phyloP scores from a whole-genome alignment of 2,113 vertebrate species.

The Turnix velox region DNA sequence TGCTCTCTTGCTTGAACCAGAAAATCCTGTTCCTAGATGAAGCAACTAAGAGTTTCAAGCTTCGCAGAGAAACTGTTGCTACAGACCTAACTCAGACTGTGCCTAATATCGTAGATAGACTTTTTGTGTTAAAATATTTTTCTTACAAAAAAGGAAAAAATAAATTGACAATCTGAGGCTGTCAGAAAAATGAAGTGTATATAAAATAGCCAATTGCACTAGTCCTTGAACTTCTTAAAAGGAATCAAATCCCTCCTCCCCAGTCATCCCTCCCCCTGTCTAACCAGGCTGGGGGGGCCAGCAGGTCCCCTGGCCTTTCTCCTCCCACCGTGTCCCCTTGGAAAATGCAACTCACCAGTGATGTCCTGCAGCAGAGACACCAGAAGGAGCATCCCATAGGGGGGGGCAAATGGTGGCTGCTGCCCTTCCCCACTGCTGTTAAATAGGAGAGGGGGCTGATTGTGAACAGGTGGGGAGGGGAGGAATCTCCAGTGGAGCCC shows the following conservation, averaged over 20 bases:
- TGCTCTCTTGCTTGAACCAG: background rate
- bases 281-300: too few species aligned
- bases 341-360: too few species aligned
- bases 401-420: too few species aligned
- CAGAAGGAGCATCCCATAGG: too few species aligned
- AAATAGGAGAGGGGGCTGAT: too few species aligned
- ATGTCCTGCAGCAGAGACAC: too few species aligned
- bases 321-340: too few species aligned
- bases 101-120: background rate
- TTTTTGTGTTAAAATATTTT: background rate
- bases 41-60: background rate
- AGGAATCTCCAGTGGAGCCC: too few species aligned
- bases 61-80: background rate
- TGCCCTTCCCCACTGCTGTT: too few species aligned
- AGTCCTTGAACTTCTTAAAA: background rate
- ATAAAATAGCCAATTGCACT: background rate
- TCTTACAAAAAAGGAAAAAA: background rate
- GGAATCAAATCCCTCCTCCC: background rate
- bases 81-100: background rate
- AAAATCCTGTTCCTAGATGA: background rate
- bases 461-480: too few species aligned
- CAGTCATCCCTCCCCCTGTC: too few species aligned
- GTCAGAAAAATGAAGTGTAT: background rate
- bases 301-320: too few species aligned
- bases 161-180: background rate